Conservation (phyloP, 2,888 invertebrate genomes). For the Lingula anatina region DNA sequence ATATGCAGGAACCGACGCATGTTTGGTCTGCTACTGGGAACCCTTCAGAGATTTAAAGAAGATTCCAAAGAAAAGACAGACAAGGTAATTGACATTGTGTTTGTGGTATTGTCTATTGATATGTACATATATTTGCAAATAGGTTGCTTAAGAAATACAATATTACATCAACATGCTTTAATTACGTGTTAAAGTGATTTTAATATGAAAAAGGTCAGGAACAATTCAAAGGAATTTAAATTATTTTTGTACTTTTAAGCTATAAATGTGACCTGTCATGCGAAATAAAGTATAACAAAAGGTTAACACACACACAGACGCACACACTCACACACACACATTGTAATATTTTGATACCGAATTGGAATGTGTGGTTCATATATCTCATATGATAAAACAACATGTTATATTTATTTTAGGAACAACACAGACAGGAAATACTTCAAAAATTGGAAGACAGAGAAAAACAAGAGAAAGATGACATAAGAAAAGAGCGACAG, state of each 20-base stretch:
- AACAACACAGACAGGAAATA: conserved; percentile 78
- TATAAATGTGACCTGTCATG: no score
- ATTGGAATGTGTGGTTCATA: no score
- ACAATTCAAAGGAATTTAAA: no score
- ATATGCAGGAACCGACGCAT: conserved; percentile 90
- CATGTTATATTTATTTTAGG: no score
- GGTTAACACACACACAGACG: no score
- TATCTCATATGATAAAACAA: no score
- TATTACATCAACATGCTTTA: not conserved
- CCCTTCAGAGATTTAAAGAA: conserved; percentile 89
- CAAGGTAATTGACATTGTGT: conserved; percentile 58
- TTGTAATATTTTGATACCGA: no score
- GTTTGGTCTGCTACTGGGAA: conserved; percentile 86
- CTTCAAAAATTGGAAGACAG: conserved; percentile 92
- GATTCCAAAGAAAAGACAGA: conserved; percentile 86
- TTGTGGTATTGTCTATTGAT: not conserved
- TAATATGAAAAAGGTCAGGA: not conserved
- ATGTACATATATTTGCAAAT: no score
- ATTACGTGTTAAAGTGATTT: not conserved
- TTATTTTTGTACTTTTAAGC: no score
- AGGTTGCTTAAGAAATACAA: not conserved
- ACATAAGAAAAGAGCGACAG: conserved; percentile 75
- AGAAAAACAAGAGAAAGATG: conserved; percentile 79
- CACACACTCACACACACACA: no score
- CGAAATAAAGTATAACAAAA: no score